These are phyloP conservation scores for Drosophila neonasuta DNA, from an alignment of 2,888 invertebrate genomes.

Conservation along the genomic window DNA sequence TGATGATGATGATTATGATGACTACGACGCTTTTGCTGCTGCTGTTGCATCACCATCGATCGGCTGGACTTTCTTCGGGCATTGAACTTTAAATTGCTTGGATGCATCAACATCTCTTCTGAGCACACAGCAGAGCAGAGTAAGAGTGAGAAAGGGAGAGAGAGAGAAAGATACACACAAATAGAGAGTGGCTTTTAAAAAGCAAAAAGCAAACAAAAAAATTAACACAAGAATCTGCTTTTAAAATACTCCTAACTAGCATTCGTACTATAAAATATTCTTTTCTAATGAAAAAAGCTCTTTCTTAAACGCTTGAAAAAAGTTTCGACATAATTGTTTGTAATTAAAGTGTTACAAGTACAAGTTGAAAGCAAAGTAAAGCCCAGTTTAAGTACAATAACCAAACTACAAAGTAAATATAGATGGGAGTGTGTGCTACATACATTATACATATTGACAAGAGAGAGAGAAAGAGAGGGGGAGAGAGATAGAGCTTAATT, in stretches of 20 bases:
- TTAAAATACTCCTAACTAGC: neutral
- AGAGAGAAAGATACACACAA: conserved; percentile 47
- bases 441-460: conserved; percentile 36
- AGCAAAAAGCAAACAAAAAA: conserved; percentile 19
- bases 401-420: conserved; percentile 56
- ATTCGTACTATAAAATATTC: neutral
- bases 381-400: conserved; percentile 45
- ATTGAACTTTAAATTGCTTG: conserved; percentile 29
- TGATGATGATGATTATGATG: conserved; percentile 20
- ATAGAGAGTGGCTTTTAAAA: conserved; percentile 34
- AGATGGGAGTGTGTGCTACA: conserved; percentile 36
- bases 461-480: conserved; percentile 3
- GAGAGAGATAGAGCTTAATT: conserved; percentile 36
- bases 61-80: conserved; percentile 49
- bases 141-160: conserved; percentile 1
- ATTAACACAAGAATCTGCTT: conserved; percentile 16
- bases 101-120: conserved; percentile 32
- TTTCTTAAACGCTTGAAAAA: conserved; percentile 23
- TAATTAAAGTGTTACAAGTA: conserved; percentile 34
- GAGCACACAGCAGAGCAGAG: conserved; percentile 19
- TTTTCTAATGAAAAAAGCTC: conserved; percentile 50
- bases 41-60: conserved; percentile 41
- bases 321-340: conserved; percentile 7
- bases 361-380: conserved; percentile 57
- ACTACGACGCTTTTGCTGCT: conserved; percentile 45